These are phyloP conservation scores for Xenopus borealis DNA, from an alignment of 2,113 vertebrate species.

Conservation along the genomic window DNA sequence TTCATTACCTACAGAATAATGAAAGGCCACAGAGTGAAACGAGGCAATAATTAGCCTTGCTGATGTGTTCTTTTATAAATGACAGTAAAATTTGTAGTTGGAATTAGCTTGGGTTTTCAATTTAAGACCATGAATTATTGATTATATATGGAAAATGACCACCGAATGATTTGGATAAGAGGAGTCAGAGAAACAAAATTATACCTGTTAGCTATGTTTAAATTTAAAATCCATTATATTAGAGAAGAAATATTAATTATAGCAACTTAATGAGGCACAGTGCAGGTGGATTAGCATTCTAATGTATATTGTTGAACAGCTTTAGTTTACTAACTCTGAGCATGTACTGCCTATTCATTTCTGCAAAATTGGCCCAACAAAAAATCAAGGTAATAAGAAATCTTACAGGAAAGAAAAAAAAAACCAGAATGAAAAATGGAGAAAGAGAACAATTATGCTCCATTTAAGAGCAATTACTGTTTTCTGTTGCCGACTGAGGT, in stretches of 20 bases:
- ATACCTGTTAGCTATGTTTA: conserved; percentile 60
- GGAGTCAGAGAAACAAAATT: conserved; percentile 61
- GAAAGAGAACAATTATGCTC: conserved; percentile 30
- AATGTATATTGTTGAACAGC: conserved; percentile 23
- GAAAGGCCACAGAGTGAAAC: conserved; percentile 49
- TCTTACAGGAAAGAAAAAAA: not conserved
- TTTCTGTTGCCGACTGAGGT: conserved; percentile 57
- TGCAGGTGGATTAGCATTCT: conserved; percentile 42
- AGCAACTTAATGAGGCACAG: conserved; percentile 55
- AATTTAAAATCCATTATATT: conserved; percentile 63
- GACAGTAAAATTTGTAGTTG: conserved; percentile 60
- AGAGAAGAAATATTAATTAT: conserved; percentile 57
- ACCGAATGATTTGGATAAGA: conserved; percentile 64
- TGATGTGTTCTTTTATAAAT: conserved; percentile 52
- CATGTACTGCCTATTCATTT: conserved; percentile 29
- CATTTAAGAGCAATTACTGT: conserved; percentile 45
- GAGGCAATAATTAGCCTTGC: conserved; percentile 47
- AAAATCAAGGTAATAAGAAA: conserved; percentile 27
- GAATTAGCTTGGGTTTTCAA: conserved; percentile 62
- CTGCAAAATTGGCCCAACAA: conserved; percentile 18
- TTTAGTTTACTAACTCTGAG: conserved; percentile 25
- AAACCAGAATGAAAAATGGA: conserved; percentile 17
- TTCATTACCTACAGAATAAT: conserved; percentile 57
- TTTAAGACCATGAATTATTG: conserved; percentile 70
- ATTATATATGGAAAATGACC: conserved; percentile 64